Evolutionary conservation across 1,140 invertebrate species (phyloP).

Genomic region (Rhizoglyphus robini): DNA sequence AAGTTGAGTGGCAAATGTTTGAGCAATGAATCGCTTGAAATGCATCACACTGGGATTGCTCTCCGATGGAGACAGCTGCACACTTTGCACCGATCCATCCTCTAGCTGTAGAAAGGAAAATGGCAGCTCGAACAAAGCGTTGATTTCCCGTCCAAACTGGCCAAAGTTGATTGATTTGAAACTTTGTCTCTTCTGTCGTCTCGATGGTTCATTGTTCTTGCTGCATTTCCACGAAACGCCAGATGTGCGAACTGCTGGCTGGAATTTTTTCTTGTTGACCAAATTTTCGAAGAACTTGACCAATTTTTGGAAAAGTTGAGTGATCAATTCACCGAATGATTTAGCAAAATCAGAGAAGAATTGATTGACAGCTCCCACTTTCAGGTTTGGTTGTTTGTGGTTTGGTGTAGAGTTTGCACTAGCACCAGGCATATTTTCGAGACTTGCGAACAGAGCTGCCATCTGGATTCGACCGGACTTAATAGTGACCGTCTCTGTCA

Average conservation of each 20-base stretch:
- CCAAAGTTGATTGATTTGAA: background rate
- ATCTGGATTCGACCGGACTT: background rate
- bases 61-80: background rate
- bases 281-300: conserved; percentile 10
- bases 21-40: background rate
- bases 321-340: conserved; percentile 10
- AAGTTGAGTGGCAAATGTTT: background rate
- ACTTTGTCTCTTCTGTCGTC: background rate
- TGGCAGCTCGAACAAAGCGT: background rate
- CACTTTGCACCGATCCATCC: background rate
- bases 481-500: background rate
- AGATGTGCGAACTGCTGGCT: background rate
- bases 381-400: conserved; percentile 12
- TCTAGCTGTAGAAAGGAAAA: background rate
- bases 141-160: background rate
- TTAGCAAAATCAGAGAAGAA: conserved; percentile 11
- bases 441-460: conserved; percentile 11
- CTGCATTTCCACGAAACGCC: background rate
- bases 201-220: background rate
- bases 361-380: conserved; percentile 17
- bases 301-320: conserved; percentile 1
- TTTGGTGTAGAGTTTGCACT: background rate
- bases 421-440: background rate
- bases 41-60: background rate
- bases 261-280: background rate